Evolutionary conservation across 2,888 invertebrate genomes (phyloP), one percentile per base, ranked within the genome.

Genomic region (Sicus ferrugineus): DNA sequence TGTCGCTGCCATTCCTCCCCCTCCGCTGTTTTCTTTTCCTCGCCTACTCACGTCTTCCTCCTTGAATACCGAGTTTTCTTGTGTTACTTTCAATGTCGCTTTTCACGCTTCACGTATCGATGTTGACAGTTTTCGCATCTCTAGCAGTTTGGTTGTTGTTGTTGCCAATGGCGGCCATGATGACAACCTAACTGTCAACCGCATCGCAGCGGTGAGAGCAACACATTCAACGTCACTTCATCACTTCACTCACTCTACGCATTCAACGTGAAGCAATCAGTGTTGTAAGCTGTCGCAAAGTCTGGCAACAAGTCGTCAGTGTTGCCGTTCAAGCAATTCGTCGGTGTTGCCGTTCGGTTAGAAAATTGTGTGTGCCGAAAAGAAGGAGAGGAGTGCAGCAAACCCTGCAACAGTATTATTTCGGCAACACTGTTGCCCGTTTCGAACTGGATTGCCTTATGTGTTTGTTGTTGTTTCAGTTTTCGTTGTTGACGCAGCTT

Each of bases 241-340:
- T 65, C 65, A 21, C 63, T n/a, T 52, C 64, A 52, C 21, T 64
- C 52, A 52, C 23, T 7, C 46, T 42, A 52, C 64, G 64, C 64
- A 64, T 50, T 64, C 52, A 28, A 34, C 31, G 21, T 31, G 34
- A 52, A 23, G 21, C 21, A 31, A 4, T 16, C 23, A 31, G 63
- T 42, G 9, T 19, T 19, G 19, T 48, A 11, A 21, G 30, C 38
- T 16, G n/a, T 30, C 48, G 4, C 23, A 31, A 34, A 19, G 30
- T 21, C 19, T 30, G 61, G 19, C 56, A 52, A 63, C 46, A 46
- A 28, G 21, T 28, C 46, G 59, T 21, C 42, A 34, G 56, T 31
- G n/a, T n/a, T n/a, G n/a, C n/a, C n/a, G n/a, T n/a, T n/a, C n/a
- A n/a, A n/a, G n/a, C n/a, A n/a, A n/a, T n/a, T n/a, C n/a, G n/a